Conservation (phyloP, 2,797 vertebrate genomes). For the Girardinus metallicus region DNA sequence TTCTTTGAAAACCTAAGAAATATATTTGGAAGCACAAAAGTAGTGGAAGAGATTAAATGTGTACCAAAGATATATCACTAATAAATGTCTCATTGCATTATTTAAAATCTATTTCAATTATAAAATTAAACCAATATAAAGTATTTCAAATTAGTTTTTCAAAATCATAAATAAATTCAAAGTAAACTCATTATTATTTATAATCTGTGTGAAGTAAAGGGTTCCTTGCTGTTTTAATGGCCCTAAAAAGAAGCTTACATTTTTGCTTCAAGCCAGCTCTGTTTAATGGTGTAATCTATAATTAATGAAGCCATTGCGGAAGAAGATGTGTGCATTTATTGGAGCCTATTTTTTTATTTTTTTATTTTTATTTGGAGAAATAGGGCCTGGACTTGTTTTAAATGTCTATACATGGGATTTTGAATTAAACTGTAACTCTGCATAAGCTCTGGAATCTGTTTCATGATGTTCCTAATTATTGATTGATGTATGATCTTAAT, state of each 20-base stretch:
- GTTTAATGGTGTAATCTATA: background rate
- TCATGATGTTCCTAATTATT: background rate
- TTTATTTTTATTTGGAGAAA: background rate
- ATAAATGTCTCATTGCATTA: background rate
- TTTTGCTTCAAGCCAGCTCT: background rate
- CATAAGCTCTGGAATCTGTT: background rate
- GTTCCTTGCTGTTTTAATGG: background rate
- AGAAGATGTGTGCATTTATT: background rate
- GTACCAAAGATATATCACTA: background rate
- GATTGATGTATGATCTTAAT: background rate
- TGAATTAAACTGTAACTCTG: background rate
- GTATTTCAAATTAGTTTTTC: background rate
- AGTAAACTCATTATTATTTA: background rate
- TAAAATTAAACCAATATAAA: background rate
- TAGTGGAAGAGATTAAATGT: background rate
- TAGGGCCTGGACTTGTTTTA: background rate
- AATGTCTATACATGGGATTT: background rate
- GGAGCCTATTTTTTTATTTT: background rate
- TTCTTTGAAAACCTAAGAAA: background rate
- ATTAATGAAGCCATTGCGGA: background rate
- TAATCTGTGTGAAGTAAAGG: background rate
- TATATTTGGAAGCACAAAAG: background rate
- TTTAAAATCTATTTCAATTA: background rate
- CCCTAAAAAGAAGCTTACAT: background rate
- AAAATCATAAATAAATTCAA: background rate